Percentiles rank a stretch among this genome's conserved stretches.
These are phyloP conservation scores for Brachynemurus nebulosus DNA, from an alignment of 2,888 invertebrate genomes.

Conservation along the genomic window DNA sequence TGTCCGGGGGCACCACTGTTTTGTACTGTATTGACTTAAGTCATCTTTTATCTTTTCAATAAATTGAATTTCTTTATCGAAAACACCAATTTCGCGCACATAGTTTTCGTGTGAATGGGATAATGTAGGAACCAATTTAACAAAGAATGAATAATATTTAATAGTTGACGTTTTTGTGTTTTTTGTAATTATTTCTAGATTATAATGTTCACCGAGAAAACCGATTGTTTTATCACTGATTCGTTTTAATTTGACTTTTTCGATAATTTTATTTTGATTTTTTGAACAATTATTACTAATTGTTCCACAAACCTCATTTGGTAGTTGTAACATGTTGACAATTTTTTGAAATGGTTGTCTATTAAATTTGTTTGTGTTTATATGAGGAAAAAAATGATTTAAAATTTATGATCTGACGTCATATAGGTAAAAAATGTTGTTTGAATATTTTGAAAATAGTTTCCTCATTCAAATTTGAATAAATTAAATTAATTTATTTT, in stretches of 20 bases:
- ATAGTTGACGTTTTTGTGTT: neutral
- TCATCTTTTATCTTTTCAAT: neutral
- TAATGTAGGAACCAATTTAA: neutral
- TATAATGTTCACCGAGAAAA: neutral
- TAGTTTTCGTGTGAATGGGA: neutral
- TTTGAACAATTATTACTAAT: neutral
- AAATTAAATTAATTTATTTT: too few relatives aligned
- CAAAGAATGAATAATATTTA: neutral
- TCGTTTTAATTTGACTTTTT: neutral
- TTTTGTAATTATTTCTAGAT: neutral
- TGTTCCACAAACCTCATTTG: too few relatives aligned
- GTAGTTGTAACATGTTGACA: too few relatives aligned
- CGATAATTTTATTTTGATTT: neutral
- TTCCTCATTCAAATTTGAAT: too few relatives aligned
- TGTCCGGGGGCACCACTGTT: neutral
- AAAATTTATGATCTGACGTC: too few relatives aligned
- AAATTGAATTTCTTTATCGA: neutral
- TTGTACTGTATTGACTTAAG: neutral
- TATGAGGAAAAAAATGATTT: too few relatives aligned
- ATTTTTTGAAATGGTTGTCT: too few relatives aligned
- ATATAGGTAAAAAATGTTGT: too few relatives aligned
- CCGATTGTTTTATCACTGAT: neutral
- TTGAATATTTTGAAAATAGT: too few relatives aligned
- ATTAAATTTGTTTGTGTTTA: too few relatives aligned
- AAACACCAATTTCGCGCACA: neutral